phyloP scores from a whole-genome alignment of 2,888 invertebrate genomes.

The Lysandra coridon region DNA sequence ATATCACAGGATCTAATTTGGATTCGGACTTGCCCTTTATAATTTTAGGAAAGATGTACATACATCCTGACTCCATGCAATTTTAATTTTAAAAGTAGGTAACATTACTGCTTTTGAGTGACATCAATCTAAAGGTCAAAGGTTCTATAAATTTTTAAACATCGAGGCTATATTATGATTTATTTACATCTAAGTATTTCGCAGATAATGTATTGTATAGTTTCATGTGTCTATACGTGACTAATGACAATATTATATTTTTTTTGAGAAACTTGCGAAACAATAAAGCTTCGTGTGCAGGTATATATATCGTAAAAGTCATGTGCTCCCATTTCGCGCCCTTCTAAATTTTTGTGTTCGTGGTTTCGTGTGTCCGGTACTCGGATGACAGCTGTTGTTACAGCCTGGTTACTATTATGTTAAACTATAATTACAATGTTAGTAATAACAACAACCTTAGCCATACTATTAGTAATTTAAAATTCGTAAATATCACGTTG shows the following conservation, averaged over 20 bases:
- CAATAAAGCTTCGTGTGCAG: not conserved
- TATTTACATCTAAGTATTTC: not conserved
- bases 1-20: not conserved
- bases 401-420: not conserved
- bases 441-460: not conserved
- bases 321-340: constrained; percentile 16
- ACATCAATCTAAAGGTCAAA: not conserved
- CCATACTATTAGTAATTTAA: not conserved
- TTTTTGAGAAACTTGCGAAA: constrained; percentile 1
- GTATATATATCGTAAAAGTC: constrained; percentile 6
- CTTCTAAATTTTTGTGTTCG: constrained; percentile 13
- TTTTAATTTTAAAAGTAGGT: not conserved
- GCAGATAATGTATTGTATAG: not conserved
- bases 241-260: not conserved
- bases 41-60: not conserved
- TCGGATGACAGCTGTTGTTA: not conserved
- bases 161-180: not conserved
- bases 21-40: not conserved
- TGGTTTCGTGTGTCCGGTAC: not conserved
- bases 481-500: constrained; percentile 39
- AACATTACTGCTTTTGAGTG: not conserved
- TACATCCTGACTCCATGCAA: not conserved
- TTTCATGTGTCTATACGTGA: not conserved
- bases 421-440: not conserved
- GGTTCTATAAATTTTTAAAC: not conserved